Percentiles rank a stretch among this genome's conserved stretches.
Conservation (phyloP, 1,140 invertebrate species). For the Lycorma delicatula region DNA sequence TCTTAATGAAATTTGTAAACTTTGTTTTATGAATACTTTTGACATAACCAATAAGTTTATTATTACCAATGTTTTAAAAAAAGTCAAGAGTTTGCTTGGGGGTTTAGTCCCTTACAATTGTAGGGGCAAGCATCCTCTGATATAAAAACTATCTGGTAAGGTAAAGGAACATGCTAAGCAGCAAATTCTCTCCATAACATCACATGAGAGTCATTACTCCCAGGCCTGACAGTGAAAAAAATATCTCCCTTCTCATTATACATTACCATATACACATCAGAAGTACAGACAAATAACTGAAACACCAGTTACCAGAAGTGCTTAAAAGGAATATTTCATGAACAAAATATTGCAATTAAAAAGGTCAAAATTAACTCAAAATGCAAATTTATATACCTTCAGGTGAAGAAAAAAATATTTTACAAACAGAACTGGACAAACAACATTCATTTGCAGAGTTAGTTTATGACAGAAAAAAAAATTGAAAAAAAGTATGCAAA, state of each 20-base stretch:
- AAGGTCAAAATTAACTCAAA: conserved; percentile 8
- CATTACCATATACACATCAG: neutral
- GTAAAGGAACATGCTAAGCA: conserved; percentile 1
- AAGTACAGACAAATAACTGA: neutral
- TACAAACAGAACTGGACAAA: neutral
- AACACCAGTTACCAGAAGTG: neutral
- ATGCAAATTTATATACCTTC: neutral
- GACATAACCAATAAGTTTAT: conserved; percentile 7
- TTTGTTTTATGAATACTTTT: conserved; percentile 12
- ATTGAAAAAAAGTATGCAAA: conserved; percentile 11
- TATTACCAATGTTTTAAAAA: neutral
- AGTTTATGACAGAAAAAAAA: conserved; percentile 12
- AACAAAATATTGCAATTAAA: conserved; percentile 14
- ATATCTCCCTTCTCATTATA: conserved; percentile 11
- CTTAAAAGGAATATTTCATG: conserved; percentile 8
- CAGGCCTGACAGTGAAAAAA: conserved; percentile 4
- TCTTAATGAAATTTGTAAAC: conserved; percentile 1
- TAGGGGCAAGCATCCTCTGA: neutral
- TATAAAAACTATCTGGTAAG: conserved; percentile 1
- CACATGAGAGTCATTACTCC: conserved; percentile 9
- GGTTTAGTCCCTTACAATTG: neutral
- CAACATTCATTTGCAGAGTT: conserved; percentile 1
- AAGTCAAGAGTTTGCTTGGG: neutral
- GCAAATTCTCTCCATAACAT: conserved; percentile 6
- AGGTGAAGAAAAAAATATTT: neutral